Base-by-base conservation (phyloP, 2,888 invertebrate genomes). In the Tethea ocularis region DNA sequence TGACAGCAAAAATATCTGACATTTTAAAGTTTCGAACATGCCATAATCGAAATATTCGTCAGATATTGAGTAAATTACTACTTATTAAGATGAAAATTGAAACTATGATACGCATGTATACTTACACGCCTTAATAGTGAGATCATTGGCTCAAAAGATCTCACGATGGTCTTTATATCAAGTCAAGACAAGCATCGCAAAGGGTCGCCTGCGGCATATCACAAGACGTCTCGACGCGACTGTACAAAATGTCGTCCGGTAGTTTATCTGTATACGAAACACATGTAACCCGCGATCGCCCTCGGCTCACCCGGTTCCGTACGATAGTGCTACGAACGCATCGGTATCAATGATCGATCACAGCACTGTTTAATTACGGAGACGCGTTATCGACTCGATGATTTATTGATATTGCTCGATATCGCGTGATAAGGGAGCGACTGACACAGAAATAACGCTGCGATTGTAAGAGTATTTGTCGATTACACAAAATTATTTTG, bases 351-450 rank as follows among this genome's bases (percentile, higher is more conserved):
- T 89, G 88, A 90, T 89, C 86, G 90, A 91, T 89, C 86, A 81
- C 77, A 64, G 72, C 71, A 69, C 75, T 83, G 84, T 87, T 87
- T 89, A 91, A 90, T 91, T 89, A 91, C 80, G 79, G 61, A 66
- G 69, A 72, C 71, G 67, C 71, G 76, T 81, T 88, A 90, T 89
- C 87, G 74, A 70, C 61, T 71, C 73, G 76, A 89, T 90, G 90
- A 91, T 91, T 90, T 91, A 91, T 91, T 86, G 88, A 89, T 90
- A 91, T 90, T 89, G 84, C 78, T 76, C 73, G 74, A 73, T 80
- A 81, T 75, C 77, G 68, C 64, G 59, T 71, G 87, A 85, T 85
- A 82, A 66, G 64, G 56, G 53, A 67, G 57, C 64, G 60, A 63
- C 59, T 67, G 68, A 65, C 69, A 68, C 61, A 66, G 33, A 29